Percentiles rank a stretch among this genome's conserved stretches.
Conservation (phyloP, 2,888 invertebrate genomes). For the Nasonovia ribisnigri region DNA sequence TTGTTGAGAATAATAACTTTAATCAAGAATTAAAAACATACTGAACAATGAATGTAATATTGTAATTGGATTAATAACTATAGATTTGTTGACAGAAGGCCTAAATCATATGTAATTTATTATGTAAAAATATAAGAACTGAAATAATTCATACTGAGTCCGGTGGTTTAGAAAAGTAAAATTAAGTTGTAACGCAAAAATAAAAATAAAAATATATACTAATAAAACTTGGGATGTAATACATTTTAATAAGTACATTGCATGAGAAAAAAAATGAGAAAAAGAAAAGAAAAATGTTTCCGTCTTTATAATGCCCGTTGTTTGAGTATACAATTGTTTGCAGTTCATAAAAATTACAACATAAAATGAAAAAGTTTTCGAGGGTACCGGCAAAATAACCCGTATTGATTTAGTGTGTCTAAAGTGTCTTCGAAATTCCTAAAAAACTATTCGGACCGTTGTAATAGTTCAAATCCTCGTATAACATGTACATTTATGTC, state of each 20-base stretch:
- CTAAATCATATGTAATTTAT: not conserved
- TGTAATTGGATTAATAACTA: not conserved
- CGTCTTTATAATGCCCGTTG: not conserved
- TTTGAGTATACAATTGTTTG: not conserved
- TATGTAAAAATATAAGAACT: not conserved
- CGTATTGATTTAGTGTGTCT: slow-evolving; percentile 33
- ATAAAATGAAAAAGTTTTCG: slow-evolving; percentile 22
- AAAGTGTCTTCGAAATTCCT: slow-evolving; percentile 26
- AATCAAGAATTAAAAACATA: not conserved
- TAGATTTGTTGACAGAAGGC: not conserved
- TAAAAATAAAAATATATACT: not conserved
- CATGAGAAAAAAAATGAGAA: not conserved
- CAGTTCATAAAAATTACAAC: slow-evolving; percentile 1
- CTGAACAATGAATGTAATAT: not conserved
- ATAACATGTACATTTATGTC: not conserved
- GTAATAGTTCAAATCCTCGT: slow-evolving; percentile 8
- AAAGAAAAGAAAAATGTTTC: not conserved
- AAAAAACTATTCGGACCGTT: slow-evolving; percentile 23
- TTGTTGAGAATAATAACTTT: not conserved
- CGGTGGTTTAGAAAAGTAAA: not conserved
- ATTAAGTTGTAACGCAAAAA: not conserved
- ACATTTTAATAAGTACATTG: not conserved
- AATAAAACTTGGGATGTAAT: not conserved
- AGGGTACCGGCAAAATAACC: not conserved
- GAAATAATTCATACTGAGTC: not conserved